Base-by-base conservation (phyloP, 2,888 invertebrate genomes). In the Eupithecia vulgata region DNA sequence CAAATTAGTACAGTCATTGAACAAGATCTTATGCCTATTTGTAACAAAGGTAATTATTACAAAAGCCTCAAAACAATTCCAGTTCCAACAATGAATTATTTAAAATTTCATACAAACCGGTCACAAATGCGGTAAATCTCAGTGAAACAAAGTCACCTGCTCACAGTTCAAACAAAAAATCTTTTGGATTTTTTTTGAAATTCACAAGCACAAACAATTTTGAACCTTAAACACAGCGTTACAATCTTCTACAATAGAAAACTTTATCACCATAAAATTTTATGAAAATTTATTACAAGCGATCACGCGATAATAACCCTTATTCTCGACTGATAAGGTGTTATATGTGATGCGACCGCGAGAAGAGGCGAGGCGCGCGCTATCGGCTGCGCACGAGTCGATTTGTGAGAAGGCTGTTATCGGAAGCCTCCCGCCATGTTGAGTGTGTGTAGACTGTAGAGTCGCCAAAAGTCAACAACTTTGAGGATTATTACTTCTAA, bases 351-450 rank as follows among this genome's bases (percentile, higher is more conserved):
- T 67, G 40, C 12, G 40, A 34, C 25, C 35, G 57, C 52, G 68
- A 59, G 45, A 59, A 59, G 35, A n/a, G 30, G 78, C 69, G 77
- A 79, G 90, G 91, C 83, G 90, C 87, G 91, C 88, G 83, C 90
- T 83, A 84, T 81, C 86, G 87, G 77, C 65, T 84, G 92, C 91
- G 90, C 91, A 76, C 68, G 88, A 89, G 91, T 88, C 82, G 90
- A 89, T 85, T 85, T 85, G 81, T 84, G 81, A 80, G 82, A 83
- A 85, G 83, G 82, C 82, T 90, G 87, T 91, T 93, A 93, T 92
- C 93, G 90, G 86, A 86, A 90, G 86, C 81, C 85, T 81, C 78
- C 68, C 71, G 77, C 71, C 70, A 73, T 79, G 73, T 69, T 71
- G 17, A 2, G 65, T 82, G 77, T 37, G 65, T 25, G 48, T n/a